phyloP scores from a whole-genome alignment of 2,888 invertebrate genomes.

The Athripsodes cinereus region DNA sequence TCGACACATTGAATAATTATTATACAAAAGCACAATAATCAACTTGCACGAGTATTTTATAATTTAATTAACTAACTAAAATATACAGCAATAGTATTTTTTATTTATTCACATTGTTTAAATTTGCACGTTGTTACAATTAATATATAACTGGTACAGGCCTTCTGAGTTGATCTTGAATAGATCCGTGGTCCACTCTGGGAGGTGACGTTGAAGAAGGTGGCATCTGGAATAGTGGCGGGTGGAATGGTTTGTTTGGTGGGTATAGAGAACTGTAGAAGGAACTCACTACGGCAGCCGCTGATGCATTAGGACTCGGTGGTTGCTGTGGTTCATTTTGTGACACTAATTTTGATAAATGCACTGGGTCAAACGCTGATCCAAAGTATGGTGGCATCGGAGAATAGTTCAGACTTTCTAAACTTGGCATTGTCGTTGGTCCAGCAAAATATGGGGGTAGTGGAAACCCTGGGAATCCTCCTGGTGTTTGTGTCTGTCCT shows the following conservation, averaged over 20 bases:
- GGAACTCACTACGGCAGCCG: slow-evolving; percentile 59
- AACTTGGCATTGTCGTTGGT: slow-evolving; percentile 50
- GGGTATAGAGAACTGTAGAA: slow-evolving; percentile 64
- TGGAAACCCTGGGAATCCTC: slow-evolving; percentile 58
- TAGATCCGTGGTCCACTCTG: slow-evolving; percentile 38
- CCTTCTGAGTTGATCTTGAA: slow-evolving; percentile 53
- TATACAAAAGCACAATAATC: too few species aligned
- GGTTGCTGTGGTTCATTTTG: slow-evolving; percentile 40
- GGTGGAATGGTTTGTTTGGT: slow-evolving; percentile 49
- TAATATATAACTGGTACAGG: slow-evolving; percentile 69
- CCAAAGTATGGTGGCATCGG: slow-evolving; percentile 70
- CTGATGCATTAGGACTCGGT: slow-evolving; percentile 38
- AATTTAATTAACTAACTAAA: slow-evolving; percentile 21
- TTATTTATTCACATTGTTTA: not conserved
- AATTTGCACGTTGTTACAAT: slow-evolving; percentile 28
- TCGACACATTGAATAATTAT: not conserved
- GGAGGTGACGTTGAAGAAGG: slow-evolving; percentile 46
- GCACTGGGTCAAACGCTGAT: slow-evolving; percentile 63
- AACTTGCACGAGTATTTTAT: not conserved
- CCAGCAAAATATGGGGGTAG: slow-evolving; percentile 59
- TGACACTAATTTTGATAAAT: slow-evolving; percentile 54
- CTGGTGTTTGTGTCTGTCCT: slow-evolving; percentile 31
- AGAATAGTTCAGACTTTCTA: slow-evolving; percentile 57
- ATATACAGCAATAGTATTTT: slow-evolving; percentile 13
- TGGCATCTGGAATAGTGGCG: slow-evolving; percentile 48